Evolutionary conservation across 2,797 vertebrate species (phyloP).

Genomic region (Florisuga fusca): DNA sequence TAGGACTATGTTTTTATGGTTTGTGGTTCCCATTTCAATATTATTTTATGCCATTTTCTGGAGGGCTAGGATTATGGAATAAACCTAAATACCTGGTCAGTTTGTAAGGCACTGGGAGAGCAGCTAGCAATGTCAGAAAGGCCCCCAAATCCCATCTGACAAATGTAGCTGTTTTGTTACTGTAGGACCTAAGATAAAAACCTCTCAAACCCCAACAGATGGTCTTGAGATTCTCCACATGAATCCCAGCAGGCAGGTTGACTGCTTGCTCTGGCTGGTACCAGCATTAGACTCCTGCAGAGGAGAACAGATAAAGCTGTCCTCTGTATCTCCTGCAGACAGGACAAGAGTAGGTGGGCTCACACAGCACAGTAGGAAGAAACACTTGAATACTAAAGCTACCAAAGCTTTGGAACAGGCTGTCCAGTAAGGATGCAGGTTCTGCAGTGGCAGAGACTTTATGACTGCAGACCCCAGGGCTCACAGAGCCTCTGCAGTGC

Average conservation of each 20-base stretch:
- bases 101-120: background rate
- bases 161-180: background rate
- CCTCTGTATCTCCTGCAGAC: background rate
- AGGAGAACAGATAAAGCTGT: background rate
- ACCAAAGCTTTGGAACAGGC: accelerated
- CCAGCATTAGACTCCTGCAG: background rate
- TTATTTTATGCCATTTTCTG: conserved; percentile 55
- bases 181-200: background rate
- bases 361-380: background rate
- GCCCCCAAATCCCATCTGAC: background rate
- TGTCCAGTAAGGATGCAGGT: accelerated
- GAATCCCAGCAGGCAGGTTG: background rate
- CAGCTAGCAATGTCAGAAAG: background rate
- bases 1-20: conserved; percentile 35
- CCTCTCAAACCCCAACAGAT: background rate
- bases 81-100: conserved; percentile 16
- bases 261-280: accelerated
- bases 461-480: background rate
- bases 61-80: conserved; percentile 21
- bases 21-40: conserved; percentile 44
- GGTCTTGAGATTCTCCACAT: background rate
- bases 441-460: background rate
- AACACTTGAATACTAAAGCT: background rate
- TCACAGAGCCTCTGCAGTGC: background rate
- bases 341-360: background rate